Evolutionary conservation across 2,797 vertebrate species (phyloP), one percentile per base, ranked within the genome.

Genomic region (Aphelocoma californica): DNA sequence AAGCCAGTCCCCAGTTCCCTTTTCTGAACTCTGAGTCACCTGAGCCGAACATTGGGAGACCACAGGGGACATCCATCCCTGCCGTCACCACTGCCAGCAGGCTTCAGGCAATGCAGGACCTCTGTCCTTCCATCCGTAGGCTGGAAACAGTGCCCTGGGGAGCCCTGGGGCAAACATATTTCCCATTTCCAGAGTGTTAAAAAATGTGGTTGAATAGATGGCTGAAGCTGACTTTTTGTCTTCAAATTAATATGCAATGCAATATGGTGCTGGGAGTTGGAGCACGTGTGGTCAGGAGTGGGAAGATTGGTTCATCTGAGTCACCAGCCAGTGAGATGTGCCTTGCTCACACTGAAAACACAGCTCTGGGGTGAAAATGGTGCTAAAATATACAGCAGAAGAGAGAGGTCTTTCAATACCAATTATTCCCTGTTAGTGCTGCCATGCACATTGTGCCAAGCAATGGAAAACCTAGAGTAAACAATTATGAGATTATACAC

Each of bases 381-480:
- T 72, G 42, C 61, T 95, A 89, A 93, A 94, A 92, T 31, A 14
- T 81, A 56, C 38, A 34, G 44, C 51, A 47, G 21, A 31, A 21
- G 77, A 95, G 66, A 88, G 26, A 56, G 8, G 45, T 91, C 48
- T 74, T 88, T 91, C 88, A 92, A 83, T 86, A 94, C 23, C 92
- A 92, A 87, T 45, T 79, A 75, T 86, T 73, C 74, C 88, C 73
- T 93, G 13, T 89, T 91, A 81, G 66, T 56, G 40, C 64, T 87
- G 66, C 66, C 79, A 17, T 20, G 32, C 38, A 72, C 21, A 45
- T 69, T 70, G 75, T 94, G 88, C 66, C 89, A 96, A 94, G 81
- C 60, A 94, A 70, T 80, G 65, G 96, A 95, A 97, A 94, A 92
- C n/a, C 18, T 50, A 31, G 34, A 88, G 47, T 92, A 90, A 96